Conservation (phyloP, 1,140 invertebrate genomes). For the Zaprionus ornatus region DNA sequence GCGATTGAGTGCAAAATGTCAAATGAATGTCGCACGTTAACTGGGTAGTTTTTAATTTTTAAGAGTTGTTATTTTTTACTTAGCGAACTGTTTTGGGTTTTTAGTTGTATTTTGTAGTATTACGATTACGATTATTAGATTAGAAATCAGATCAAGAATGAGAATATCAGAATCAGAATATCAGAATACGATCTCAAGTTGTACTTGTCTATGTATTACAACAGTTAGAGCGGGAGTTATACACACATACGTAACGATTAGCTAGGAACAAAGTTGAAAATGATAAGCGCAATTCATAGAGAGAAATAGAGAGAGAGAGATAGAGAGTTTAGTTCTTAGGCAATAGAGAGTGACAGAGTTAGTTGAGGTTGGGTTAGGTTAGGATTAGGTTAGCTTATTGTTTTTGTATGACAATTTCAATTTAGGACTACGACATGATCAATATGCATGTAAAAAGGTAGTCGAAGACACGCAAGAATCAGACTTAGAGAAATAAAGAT, state of each 20-base stretch:
- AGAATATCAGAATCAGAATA: constrained; percentile 32
- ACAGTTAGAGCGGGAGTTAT: constrained; percentile 58
- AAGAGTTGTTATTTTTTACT: not conserved
- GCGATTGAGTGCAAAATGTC: not conserved
- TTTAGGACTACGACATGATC: constrained; percentile 64
- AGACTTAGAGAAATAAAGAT: constrained; percentile 1
- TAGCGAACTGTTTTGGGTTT: not conserved
- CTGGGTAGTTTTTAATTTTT: not conserved
- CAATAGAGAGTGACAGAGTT: not conserved
- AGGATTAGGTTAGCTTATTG: constrained; percentile 23
- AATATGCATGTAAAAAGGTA: constrained; percentile 49
- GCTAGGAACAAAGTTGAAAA: constrained; percentile 61
- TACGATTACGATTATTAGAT: constrained; percentile 4
- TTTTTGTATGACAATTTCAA: constrained; percentile 58
- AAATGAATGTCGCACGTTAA: not conserved
- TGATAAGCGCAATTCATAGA: constrained; percentile 59
- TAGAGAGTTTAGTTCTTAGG: not conserved
- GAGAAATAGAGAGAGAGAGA: constrained; percentile 1
- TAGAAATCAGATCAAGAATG: constrained; percentile 15
- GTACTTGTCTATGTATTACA: constrained; percentile 64
- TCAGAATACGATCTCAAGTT: constrained; percentile 35
- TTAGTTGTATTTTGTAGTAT: constrained; percentile 1
- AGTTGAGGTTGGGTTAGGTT: constrained; percentile 8
- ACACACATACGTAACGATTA: constrained; percentile 70
- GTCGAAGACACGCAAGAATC: constrained; percentile 2